Evolutionary conservation across 2,888 invertebrate species (phyloP).

Genomic region (Hetaerina titia): DNA sequence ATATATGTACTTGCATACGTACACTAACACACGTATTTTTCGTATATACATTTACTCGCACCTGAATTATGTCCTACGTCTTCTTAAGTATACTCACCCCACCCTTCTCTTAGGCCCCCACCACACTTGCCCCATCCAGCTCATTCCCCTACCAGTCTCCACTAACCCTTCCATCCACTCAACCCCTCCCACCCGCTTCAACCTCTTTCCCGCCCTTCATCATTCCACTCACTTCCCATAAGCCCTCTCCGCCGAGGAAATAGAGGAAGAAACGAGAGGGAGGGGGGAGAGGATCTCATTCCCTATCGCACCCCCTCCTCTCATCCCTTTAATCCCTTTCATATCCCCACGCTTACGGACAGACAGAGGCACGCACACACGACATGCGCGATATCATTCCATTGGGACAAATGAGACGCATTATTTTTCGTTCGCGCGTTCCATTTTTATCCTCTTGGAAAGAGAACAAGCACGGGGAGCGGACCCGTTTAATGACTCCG

Average conservation of each 20-base stretch:
- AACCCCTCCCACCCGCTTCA: not conserved
- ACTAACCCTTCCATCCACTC: not conserved
- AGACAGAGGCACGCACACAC: not conserved
- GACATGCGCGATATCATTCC: not conserved
- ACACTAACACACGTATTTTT: too few species aligned
- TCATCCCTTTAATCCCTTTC: not conserved
- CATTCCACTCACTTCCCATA: constrained; percentile 10
- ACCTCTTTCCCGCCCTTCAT: not conserved
- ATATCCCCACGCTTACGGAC: not conserved
- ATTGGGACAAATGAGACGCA: constrained; percentile 1
- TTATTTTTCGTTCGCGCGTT: not conserved
- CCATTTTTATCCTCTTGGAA: not conserved
- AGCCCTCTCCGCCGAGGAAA: constrained; percentile 1
- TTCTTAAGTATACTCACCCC: too few species aligned
- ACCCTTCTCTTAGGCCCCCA: not conserved
- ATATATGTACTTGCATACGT: too few species aligned
- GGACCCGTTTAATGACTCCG: not conserved
- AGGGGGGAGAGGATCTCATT: not conserved
- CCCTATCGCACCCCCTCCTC: not conserved
- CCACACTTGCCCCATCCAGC: not conserved
- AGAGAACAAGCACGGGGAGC: not conserved
- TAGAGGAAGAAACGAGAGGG: not conserved
- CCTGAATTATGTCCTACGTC: too few species aligned
- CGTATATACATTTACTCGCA: too few species aligned
- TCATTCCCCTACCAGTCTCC: not conserved